phyloP scores from a whole-genome alignment of 2,797 vertebrate species.

The Xerus rutilus region DNA sequence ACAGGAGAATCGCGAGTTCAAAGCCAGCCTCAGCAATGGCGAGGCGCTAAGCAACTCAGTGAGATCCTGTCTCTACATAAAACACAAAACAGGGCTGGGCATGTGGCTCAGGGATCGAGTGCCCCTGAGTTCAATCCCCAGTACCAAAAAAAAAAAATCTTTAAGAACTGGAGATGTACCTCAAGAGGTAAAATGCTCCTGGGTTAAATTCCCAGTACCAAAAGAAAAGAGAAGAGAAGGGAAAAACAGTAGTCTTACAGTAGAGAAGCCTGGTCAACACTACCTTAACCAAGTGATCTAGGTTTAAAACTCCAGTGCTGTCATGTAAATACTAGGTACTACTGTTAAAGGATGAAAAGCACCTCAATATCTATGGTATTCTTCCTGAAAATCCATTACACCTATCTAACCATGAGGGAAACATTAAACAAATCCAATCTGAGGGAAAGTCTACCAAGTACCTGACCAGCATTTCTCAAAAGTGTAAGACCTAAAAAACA shows the following conservation, averaged over 20 bases:
- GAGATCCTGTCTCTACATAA: no score
- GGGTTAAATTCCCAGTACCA: no score
- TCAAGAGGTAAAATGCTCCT: no score
- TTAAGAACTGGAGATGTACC: no score
- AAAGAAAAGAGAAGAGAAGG: neutral
- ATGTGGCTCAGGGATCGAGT: no score
- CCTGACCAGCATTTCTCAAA: neutral
- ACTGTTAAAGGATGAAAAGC: neutral
- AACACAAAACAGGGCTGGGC: no score
- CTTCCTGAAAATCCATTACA: neutral
- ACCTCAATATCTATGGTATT: neutral
- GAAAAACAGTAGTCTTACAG: neutral
- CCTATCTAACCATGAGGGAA: neutral
- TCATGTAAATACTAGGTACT: neutral
- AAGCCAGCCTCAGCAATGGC: no score
- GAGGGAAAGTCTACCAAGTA: neutral
- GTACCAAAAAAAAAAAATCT: no score
- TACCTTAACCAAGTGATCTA: neutral
- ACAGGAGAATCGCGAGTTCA: no score
- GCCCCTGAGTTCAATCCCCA: no score
- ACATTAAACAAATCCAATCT: neutral
- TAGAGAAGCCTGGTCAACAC: neutral
- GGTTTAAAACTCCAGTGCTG: neutral
- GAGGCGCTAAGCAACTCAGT: no score
- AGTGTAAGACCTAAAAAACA: no score